Evolutionary conservation across 2,113 vertebrate genomes (phyloP).

Genomic region (Coreoperca whiteheadi): DNA sequence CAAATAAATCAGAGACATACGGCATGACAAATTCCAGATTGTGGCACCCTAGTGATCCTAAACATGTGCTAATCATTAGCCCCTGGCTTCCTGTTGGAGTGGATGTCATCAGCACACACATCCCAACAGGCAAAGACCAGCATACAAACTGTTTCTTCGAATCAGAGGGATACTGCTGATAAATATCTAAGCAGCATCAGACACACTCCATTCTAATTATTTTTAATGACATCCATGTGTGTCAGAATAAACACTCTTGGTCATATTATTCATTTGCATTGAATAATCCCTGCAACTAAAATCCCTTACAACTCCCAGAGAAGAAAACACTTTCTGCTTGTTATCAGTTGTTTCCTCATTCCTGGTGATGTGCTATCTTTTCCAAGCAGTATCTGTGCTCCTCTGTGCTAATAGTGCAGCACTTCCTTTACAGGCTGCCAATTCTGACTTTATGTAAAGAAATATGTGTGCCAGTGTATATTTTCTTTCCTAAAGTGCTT

Average conservation of each 20-base stretch:
- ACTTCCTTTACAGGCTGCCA: constrained; percentile 57
- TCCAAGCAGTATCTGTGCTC: constrained; percentile 25
- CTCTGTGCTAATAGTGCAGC: constrained; percentile 46
- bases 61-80: constrained; percentile 85
- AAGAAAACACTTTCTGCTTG: constrained; percentile 36
- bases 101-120: constrained; percentile 78
- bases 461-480: constrained; percentile 43
- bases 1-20: constrained; percentile 80
- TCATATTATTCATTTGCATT: constrained; percentile 31
- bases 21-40: constrained; percentile 77
- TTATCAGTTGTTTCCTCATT: constrained; percentile 60
- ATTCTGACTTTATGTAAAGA: constrained; percentile 36
- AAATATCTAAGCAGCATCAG: constrained; percentile 30
- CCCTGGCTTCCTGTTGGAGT: constrained; percentile 82
- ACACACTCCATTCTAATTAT: constrained; percentile 16
- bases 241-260: constrained; percentile 13
- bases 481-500: constrained; percentile 42
- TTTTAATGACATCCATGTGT: constrained; percentile 42
- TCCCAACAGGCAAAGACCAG: constrained; percentile 66
- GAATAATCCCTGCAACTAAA: constrained; percentile 33
- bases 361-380: constrained; percentile 47
- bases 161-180: constrained; percentile 51
- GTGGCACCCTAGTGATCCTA: constrained; percentile 74
- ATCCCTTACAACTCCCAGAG: constrained; percentile 12
- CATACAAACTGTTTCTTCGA: constrained; percentile 67